Conservation (phyloP, 2,113 vertebrate genomes). For the Mus spicilegus region DNA sequence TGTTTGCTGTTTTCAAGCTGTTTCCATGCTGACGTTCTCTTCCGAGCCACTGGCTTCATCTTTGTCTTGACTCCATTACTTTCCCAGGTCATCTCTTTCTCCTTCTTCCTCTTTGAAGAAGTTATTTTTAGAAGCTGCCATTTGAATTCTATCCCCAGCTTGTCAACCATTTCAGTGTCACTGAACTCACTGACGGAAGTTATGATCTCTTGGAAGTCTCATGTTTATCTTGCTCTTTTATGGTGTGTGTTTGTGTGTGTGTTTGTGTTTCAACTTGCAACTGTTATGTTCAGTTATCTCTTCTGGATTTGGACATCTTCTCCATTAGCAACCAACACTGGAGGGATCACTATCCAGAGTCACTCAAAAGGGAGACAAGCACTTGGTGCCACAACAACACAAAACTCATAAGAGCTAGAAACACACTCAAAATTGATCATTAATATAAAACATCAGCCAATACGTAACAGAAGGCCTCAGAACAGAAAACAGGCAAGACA, state of each 20-base stretch:
- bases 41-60: not conserved
- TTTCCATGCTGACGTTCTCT: not conserved
- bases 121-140: not conserved
- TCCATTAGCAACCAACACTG: not conserved
- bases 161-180: not conserved
- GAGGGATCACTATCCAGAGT: not conserved
- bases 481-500: not conserved
- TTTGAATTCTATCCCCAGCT: not conserved
- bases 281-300: not conserved
- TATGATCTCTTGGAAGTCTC: not conserved
- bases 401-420: not conserved
- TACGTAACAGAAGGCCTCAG: not conserved
- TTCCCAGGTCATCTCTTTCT: not conserved
- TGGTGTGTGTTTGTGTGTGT: not conserved
- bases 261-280: no score
- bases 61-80: not conserved
- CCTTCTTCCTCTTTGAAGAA: not conserved
- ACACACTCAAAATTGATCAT: not conserved
- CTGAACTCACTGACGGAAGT: not conserved
- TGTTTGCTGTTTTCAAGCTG: not conserved
- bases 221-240: not conserved
- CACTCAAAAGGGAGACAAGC: not conserved
- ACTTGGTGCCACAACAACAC: not conserved
- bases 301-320: not conserved
- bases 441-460: not conserved